phyloP scores from a whole-genome alignment of 2,888 invertebrate genomes.

The Apotomis betuletana region DNA sequence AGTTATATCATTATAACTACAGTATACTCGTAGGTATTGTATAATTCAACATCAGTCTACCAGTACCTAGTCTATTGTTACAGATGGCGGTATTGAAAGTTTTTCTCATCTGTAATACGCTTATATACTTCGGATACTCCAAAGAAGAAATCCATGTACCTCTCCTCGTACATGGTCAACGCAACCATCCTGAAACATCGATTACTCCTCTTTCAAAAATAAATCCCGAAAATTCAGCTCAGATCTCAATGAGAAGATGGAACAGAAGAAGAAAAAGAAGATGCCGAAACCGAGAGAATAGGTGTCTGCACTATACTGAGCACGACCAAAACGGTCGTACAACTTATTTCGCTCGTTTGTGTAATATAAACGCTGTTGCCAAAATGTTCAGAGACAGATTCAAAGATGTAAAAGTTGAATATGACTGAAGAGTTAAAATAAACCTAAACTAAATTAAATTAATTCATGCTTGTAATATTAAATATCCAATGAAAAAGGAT shows the following conservation, averaged over 20 bases:
- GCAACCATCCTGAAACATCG: not conserved
- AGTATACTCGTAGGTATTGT: too few species aligned
- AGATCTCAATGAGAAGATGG: not conserved
- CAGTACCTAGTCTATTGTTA: not conserved
- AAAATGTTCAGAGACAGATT: constrained; percentile 44
- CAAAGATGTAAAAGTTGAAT: constrained; percentile 19
- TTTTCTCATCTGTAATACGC: not conserved
- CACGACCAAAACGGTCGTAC: constrained; percentile 35
- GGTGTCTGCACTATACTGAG: constrained; percentile 45
- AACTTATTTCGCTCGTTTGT: constrained; percentile 43
- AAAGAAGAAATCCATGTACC: not conserved
- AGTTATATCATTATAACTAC: too few species aligned
- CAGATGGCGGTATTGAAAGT: not conserved
- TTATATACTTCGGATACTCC: not conserved
- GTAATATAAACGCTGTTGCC: constrained; percentile 45
- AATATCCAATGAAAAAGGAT: too few species aligned
- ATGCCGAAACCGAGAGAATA: constrained; percentile 4
- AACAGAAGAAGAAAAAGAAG: constrained; percentile 4
- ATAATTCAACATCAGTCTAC: too few species aligned
- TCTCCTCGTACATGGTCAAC: not conserved
- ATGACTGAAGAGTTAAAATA: not conserved
- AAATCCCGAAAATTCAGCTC: not conserved
- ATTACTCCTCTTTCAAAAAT: not conserved
- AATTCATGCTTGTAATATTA: too few species aligned
- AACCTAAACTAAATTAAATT: too few species aligned